Conservation (phyloP, 2,113 vertebrate species). For the Carassius carassius region DNA sequence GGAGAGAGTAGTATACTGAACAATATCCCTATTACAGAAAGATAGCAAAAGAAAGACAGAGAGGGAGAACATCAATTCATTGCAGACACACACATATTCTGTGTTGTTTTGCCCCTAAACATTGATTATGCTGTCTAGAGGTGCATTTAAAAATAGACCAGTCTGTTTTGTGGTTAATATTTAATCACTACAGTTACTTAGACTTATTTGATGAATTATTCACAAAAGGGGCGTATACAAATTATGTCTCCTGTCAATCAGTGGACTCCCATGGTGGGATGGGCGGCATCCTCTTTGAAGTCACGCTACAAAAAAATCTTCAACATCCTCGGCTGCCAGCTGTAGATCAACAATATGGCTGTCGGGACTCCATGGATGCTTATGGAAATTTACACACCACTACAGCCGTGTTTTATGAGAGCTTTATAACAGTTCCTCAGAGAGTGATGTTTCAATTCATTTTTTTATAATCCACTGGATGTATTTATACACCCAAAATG, state of each 20-base stretch:
- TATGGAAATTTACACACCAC: conserved; percentile 12
- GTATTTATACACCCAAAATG: background rate
- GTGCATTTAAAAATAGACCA: conserved; percentile 28
- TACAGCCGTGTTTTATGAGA: background rate
- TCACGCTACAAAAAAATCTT: background rate
- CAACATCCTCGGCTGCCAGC: background rate
- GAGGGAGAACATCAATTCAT: too few relatives aligned
- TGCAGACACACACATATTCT: background rate
- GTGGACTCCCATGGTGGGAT: conserved; percentile 1
- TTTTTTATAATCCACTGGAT: conserved; percentile 2
- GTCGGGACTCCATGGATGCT: background rate
- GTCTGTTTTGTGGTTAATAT: conserved; percentile 36
- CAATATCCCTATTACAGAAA: too few relatives aligned
- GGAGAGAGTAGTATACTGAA: background rate
- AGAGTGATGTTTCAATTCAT: conserved; percentile 31
- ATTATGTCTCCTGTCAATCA: conserved; percentile 41
- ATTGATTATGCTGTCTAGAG: background rate
- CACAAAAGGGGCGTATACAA: conserved; percentile 17
- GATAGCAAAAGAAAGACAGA: background rate
- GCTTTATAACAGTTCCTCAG: background rate
- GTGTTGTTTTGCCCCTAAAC: background rate
- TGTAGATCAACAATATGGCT: conserved; percentile 5
- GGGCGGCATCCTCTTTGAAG: conserved; percentile 17
- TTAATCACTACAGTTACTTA: conserved; percentile 38
- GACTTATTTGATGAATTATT: conserved; percentile 45